These are phyloP conservation scores for Rhinichthys osculus DNA, from an alignment of 2,797 vertebrate species.

Conservation along the genomic window DNA sequence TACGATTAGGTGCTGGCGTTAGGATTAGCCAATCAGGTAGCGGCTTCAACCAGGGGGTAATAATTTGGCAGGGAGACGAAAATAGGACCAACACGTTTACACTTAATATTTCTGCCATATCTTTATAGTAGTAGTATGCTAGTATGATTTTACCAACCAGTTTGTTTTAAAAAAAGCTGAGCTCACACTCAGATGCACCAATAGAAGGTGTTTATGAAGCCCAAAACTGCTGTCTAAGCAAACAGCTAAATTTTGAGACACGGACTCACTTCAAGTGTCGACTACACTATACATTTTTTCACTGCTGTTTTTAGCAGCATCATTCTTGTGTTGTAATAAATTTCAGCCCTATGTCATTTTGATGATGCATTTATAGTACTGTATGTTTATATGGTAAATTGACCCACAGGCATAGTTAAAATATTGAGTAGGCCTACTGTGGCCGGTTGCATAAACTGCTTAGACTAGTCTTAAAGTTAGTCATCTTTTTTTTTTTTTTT, in stretches of 20 bases:
- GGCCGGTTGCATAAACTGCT: background rate
- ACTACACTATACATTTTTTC: background rate
- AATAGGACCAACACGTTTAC: background rate
- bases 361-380: no score
- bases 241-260: background rate
- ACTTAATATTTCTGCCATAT: background rate
- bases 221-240: background rate
- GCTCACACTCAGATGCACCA: background rate
- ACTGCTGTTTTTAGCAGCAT: background rate
- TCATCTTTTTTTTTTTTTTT: no score
- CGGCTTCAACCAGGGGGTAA: background rate
- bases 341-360: background rate
- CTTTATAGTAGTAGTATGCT: background rate
- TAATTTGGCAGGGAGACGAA: background rate
- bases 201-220: background rate
- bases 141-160: background rate
- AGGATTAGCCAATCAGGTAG: background rate
- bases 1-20: background rate
- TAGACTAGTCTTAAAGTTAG: no score
- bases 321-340: background rate
- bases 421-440: background rate
- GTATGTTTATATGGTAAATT: background rate
- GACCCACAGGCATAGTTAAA: background rate
- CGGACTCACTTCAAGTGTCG: background rate
- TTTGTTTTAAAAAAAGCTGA: rapidly evolving